phyloP scores from a whole-genome alignment of 2,888 invertebrate species.

The Aethes cnicana region DNA sequence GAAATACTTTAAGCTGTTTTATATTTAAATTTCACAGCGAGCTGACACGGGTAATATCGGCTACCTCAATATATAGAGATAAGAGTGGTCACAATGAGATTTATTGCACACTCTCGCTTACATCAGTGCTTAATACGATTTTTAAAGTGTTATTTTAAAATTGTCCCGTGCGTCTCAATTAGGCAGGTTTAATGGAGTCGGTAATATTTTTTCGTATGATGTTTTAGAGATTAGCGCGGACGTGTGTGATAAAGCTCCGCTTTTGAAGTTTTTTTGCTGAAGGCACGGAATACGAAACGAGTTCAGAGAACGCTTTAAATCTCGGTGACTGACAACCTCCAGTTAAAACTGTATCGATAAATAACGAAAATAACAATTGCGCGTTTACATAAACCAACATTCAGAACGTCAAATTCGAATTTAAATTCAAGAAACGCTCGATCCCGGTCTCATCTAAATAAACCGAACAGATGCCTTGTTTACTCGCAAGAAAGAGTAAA shows the following conservation, averaged over 20 bases:
- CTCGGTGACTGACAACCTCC: slow-evolving; percentile 29
- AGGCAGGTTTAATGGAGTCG: slow-evolving; percentile 56
- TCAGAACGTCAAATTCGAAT: slow-evolving; percentile 57
- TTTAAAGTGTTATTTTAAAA: slow-evolving; percentile 57
- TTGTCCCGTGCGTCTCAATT: slow-evolving; percentile 66
- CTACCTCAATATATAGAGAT: slow-evolving; percentile 71
- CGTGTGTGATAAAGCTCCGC: background rate
- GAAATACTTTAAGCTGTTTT: slow-evolving; percentile 62
- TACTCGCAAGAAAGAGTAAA: slow-evolving; percentile 67
- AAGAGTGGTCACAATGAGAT: slow-evolving; percentile 71
- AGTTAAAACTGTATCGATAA: slow-evolving; percentile 30
- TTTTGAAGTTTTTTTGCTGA: slow-evolving; percentile 9
- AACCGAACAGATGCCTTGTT: slow-evolving; percentile 71
- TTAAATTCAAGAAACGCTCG: slow-evolving; percentile 62
- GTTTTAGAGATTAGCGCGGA: slow-evolving; percentile 29
- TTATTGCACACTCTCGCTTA: slow-evolving; percentile 70
- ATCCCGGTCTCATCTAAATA: slow-evolving; percentile 67
- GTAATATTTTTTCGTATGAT: slow-evolving; percentile 46
- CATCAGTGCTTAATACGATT: slow-evolving; percentile 54
- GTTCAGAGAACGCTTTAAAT: slow-evolving; percentile 26
- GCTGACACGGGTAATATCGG: slow-evolving; percentile 67
- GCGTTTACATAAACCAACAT: slow-evolving; percentile 34
- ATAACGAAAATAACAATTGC: slow-evolving; percentile 32
- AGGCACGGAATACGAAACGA: slow-evolving; percentile 15
- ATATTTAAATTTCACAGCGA: slow-evolving; percentile 69